Base-by-base conservation (phyloP, 2,888 invertebrate species). In the Tromatobia lineatoria region DNA sequence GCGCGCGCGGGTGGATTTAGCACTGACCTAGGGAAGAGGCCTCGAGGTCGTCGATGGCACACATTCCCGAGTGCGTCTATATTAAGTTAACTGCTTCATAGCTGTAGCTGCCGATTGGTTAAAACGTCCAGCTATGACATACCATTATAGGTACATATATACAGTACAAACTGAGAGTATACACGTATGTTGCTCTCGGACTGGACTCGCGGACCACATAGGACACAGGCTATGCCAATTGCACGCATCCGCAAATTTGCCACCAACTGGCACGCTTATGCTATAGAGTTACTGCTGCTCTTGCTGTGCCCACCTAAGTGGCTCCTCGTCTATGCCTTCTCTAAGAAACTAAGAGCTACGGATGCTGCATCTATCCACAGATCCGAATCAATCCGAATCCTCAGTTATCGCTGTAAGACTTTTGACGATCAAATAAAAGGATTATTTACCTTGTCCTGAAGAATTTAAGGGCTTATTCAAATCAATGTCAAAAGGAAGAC, bases 191-290 rank as follows among this genome's bases (percentile, higher is more conserved):
- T 57, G 64, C 38, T 8, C 77, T 70, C 61, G 76, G 64, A 80
- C 73, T 59, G 42, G 81, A 59, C 54, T 50, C 34, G 59, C 77
- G 10, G 64, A 75, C 86, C 76, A 73, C 85, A 80, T 80, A 84
- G 89, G 86, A 87, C 87, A 88, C 87, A 88, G 89, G 87, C 90
- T 90, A 91, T 90, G 91, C 91, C 93, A 93, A 93, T 93, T 93
- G 93, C 91, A 91, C 87, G 92, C 93, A 93, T 93, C 93, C 93
- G 93, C 93, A 93, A 92, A 92, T 93, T 93, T 93, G 89, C 91
- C 90, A 89, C 91, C 92, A 92, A 92, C 92, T 90, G 92, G 88
- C 91, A 92, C 90, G 92, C 90, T 91, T 92, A 91, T 91, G 92
- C 91, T 89, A 92, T 90, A 90, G 91, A 92, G 90, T 91, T 91